These are phyloP conservation scores for Parochlus steinenii DNA, from an alignment of 2,888 invertebrate genomes.

Conservation along the genomic window DNA sequence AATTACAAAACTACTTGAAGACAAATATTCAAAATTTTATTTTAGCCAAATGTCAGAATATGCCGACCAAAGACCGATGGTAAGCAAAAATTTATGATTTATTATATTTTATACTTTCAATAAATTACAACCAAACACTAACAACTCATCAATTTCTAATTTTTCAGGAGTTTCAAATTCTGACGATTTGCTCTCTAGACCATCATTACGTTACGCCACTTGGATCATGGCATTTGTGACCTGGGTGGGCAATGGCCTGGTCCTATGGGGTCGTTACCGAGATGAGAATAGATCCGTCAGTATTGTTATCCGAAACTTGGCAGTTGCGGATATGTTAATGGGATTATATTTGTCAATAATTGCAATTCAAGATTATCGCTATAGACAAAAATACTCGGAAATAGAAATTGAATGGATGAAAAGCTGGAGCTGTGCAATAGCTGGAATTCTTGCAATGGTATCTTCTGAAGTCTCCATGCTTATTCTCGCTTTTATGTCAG, in stretches of 20 bases:
- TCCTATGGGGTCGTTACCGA: conserved; percentile 41
- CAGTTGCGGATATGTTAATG: conserved; percentile 50
- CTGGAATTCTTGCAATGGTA: conserved; percentile 45
- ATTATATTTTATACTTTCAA: conserved; percentile 12
- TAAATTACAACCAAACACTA: background rate
- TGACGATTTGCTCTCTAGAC: conserved; percentile 38
- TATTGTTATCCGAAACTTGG: conserved; percentile 45
- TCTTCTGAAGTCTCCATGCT: conserved; percentile 54
- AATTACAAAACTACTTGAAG: too few species aligned
- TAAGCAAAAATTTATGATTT: conserved; percentile 17
- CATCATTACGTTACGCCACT: conserved; percentile 38
- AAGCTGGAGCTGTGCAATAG: conserved; percentile 43
- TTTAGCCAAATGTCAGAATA: conserved; percentile 35
- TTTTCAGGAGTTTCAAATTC: conserved; percentile 39
- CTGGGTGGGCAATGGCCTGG: conserved; percentile 42
- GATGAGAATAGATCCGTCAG: conserved; percentile 46
- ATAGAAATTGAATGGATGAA: conserved; percentile 44
- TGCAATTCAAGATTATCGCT: conserved; percentile 40
- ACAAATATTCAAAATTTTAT: too few species aligned
- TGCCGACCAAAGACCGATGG: conserved; percentile 46
- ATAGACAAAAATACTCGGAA: conserved; percentile 37
- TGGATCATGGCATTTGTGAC: conserved; percentile 45
- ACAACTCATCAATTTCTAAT: conserved; percentile 10
- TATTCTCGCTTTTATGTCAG: conserved; percentile 49
- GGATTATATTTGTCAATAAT: conserved; percentile 46